Percentiles rank a stretch among this genome's conserved stretches.
Evolutionary conservation across 1,140 invertebrate species (phyloP).

Genomic region (Eubasilissa regina): DNA sequence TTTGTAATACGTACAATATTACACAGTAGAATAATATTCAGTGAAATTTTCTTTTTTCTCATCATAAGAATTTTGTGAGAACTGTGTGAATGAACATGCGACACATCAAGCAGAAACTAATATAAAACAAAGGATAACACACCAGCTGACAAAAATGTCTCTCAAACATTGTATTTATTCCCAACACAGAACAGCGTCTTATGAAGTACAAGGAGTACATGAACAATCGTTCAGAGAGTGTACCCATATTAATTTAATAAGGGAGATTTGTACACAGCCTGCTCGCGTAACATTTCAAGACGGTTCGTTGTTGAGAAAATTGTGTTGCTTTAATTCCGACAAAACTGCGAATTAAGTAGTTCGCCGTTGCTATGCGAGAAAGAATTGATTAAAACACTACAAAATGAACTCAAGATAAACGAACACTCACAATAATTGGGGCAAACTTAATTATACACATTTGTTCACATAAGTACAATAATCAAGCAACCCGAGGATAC

Average conservation of each 20-base stretch:
- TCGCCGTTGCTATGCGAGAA: neutral
- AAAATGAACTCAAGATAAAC: neutral
- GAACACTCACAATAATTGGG: neutral
- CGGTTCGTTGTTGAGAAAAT: neutral
- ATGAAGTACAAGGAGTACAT: neutral
- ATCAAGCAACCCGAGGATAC: too few species aligned
- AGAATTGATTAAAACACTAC: neutral
- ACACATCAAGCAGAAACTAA: slow-evolving; percentile 6
- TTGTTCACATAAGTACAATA: neutral
- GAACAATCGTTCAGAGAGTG: slow-evolving; percentile 3
- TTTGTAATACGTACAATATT: neutral
- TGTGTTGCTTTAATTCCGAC: neutral
- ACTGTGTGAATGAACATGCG: neutral
- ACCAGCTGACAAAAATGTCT: neutral
- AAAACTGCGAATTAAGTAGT: neutral
- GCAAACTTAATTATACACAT: neutral
- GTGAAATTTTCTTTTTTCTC: too few species aligned
- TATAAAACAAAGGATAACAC: slow-evolving; percentile 2
- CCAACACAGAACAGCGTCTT: neutral
- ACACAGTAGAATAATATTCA: neutral
- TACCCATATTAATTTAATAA: slow-evolving; percentile 19
- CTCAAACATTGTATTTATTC: neutral
- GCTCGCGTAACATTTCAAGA: neutral
- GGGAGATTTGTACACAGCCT: slow-evolving; percentile 14
- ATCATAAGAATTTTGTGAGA: too few species aligned